Base-by-base conservation (phyloP, 2,888 invertebrate genomes). In the Hermaeophaga mercurialis region DNA sequence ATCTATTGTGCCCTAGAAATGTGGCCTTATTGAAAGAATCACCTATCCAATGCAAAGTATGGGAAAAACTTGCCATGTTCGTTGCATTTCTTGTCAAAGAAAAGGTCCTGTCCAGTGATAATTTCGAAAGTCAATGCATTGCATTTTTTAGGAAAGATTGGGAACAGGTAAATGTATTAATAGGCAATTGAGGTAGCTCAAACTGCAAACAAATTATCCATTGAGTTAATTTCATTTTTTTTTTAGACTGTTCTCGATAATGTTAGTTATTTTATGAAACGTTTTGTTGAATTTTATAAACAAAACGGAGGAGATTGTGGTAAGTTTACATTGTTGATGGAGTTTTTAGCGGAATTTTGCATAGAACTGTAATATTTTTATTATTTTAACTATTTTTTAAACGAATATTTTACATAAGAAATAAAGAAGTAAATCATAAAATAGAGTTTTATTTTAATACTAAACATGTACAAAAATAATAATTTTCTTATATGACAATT, bases 141-240 rank as follows among this genome's bases (percentile, higher is more conserved):
- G 83, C 85, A 1, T 81, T 90, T 9, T 87, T 88, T 55, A 81
- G 85, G 64, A 81, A 83, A 61, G 85, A 87, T 56, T 89, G 88
- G 88, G 70, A 72, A 54, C 47, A 69, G 69, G 73, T 73, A 62
- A 59, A 17, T 26, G 9, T 5, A 41, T 11, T 19, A 22, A 22
- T 19, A 11, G 5, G 12, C 11, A 11, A 22, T 9, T n/a, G 19
- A 15, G n/a, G n/a, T 6, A 39, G 3, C 4, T 3, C 22, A 12
- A 12, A 1, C 12, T 5, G 1, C 18, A 8, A 3, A 36, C 9
- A 43, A n/a, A n/a, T n/a, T n/a, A n/a, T n/a, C n/a, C n/a, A n/a
- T n/a, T n/a, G n/a, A n/a, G 1, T 43, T 43, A 31, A 55, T 28
- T 52, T 61, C 39, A 41, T 54, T 59, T 59, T 48, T 18, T 71